Percentiles rank a stretch among this genome's conserved stretches.
Evolutionary conservation across 2,797 vertebrate genomes (phyloP).

Genomic region (Sparidentex hasta): DNA sequence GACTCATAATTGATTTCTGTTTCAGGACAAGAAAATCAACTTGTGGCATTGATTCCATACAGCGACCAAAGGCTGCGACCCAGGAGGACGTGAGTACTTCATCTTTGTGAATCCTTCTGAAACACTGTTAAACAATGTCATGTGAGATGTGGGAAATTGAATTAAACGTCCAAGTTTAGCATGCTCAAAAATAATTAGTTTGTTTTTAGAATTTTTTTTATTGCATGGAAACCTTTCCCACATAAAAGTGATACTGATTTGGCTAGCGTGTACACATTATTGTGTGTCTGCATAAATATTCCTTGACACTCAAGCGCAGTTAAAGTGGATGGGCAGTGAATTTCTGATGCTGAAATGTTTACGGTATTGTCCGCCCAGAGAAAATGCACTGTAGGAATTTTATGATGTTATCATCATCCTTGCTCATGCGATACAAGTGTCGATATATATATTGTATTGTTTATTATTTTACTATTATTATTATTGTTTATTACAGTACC

Average conservation of each 20-base stretch:
- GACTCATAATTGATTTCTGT: slow-evolving; percentile 22
- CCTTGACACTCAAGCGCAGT: too few relatives aligned
- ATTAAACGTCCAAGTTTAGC: background rate
- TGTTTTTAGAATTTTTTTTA: background rate
- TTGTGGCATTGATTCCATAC: slow-evolving; percentile 96
- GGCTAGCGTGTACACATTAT: background rate
- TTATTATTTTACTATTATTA: too few relatives aligned
- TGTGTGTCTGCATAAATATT: too few relatives aligned
- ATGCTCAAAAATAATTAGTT: background rate
- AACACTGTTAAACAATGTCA: background rate
- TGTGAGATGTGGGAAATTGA: too few relatives aligned
- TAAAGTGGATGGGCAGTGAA: too few relatives aligned
- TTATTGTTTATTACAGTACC: too few relatives aligned
- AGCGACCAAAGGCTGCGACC: slow-evolving; percentile 95
- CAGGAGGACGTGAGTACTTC: slow-evolving; percentile 92
- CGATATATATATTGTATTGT: too few relatives aligned
- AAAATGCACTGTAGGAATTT: too few relatives aligned
- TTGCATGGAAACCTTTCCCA: background rate
- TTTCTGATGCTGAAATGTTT: too few relatives aligned
- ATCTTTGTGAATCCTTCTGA: background rate
- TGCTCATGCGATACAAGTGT: too few relatives aligned
- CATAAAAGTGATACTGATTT: background rate
- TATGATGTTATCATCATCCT: too few relatives aligned
- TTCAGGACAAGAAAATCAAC: slow-evolving; percentile 95
- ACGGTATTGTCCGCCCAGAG: too few relatives aligned